Evolutionary conservation across 1,140 invertebrate genomes (phyloP), one percentile per base, ranked within the genome.

Genomic region (Drosophila nannoptera): DNA sequence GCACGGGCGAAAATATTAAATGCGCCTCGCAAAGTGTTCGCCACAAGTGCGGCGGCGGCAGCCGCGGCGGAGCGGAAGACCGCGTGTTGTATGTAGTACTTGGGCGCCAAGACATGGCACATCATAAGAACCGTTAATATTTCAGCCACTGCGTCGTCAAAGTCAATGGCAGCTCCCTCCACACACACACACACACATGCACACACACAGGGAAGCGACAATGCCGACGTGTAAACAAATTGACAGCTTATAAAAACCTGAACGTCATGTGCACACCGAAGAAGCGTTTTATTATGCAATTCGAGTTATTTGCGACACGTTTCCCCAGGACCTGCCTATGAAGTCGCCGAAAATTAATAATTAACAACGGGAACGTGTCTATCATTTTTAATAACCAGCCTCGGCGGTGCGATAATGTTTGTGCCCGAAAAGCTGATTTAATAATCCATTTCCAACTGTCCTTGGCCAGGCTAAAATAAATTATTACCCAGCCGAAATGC

Each of bases 171-270:
- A 65, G 36, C 36, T 42, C 29, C 38, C 49, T 48, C 35, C 52
- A 40, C n/a, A n/a, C n/a, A n/a, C n/a, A n/a, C n/a, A n/a, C n/a
- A n/a, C n/a, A n/a, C n/a, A n/a, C n/a, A n/a, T n/a, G n/a, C n/a
- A n/a, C n/a, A n/a, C n/a, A n/a, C n/a, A n/a, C n/a, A n/a, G n/a
- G n/a, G n/a, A 16, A 31, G 3, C 22, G 22, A 22, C 29, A 43
- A 52, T 14, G 50, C 40, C 46, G 56, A 70, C 60, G 76, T 77
- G 76, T 84, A 84, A 80, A 77, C 80, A 83, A 83, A 83, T 83
- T 83, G 80, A 83, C 80, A 83, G 80, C 80, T 83, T 83, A 83
- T 83, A 84, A 83, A 83, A 83, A 84, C 80, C 80, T 73, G 80
- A 71, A 80, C 76, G 73, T 80, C 76, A 83, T 84, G 80, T 77